phyloP scores from a whole-genome alignment of 2,888 invertebrate species.

The Agrilus biguttatus region DNA sequence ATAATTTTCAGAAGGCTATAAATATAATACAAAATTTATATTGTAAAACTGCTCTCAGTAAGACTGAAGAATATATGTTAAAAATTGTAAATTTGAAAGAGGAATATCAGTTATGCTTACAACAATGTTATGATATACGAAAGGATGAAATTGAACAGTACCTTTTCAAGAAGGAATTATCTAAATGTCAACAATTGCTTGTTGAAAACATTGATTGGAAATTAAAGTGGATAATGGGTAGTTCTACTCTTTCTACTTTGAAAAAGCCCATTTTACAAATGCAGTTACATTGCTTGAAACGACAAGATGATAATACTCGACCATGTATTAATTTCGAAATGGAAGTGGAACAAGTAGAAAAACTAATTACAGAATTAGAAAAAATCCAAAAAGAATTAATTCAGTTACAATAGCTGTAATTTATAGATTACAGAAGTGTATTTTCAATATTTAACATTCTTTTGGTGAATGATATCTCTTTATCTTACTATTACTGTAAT shows the following conservation, averaged over 20 bases:
- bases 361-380: slow-evolving; percentile 18
- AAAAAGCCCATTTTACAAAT: slow-evolving; percentile 34
- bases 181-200: slow-evolving; percentile 24
- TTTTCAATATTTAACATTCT: neutral
- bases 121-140: slow-evolving; percentile 22
- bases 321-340: slow-evolving; percentile 25
- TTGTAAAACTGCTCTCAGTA: slow-evolving; percentile 15
- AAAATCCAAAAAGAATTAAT: slow-evolving; percentile 11
- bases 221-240: slow-evolving; percentile 38
- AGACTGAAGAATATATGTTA: slow-evolving; percentile 12
- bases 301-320: slow-evolving; percentile 8
- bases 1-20: slow-evolving; percentile 20
- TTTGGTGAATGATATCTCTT: too few relatives aligned
- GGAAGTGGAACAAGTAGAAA: slow-evolving; percentile 21
- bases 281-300: slow-evolving; percentile 26
- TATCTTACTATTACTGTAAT: too few relatives aligned
- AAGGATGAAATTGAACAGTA: slow-evolving; percentile 22
- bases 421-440: neutral
- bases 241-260: slow-evolving; percentile 32
- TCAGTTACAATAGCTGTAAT: neutral
- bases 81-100: slow-evolving; percentile 11
- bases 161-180: slow-evolving; percentile 19
- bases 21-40: slow-evolving; percentile 21
- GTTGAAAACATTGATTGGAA: slow-evolving; percentile 38
- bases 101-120: slow-evolving; percentile 9